phyloP scores from a whole-genome alignment of 1,140 invertebrate species.

The Agrypnia vestita region DNA sequence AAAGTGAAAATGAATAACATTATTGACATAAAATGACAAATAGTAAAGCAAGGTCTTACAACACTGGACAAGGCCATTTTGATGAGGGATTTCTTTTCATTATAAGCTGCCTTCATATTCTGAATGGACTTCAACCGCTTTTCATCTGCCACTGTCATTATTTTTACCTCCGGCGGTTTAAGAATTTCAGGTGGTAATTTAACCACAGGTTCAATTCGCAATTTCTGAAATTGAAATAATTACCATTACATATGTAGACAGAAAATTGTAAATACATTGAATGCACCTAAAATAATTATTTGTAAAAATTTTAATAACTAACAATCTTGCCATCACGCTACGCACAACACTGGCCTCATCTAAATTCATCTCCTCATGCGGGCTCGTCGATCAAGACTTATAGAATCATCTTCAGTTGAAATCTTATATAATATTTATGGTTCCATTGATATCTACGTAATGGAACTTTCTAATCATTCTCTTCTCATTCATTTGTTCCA shows the following conservation, averaged over 20 bases:
- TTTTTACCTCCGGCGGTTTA: neutral
- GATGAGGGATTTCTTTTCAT: constrained; percentile 73
- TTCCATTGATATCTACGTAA: too few relatives aligned
- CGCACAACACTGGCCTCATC: too few relatives aligned
- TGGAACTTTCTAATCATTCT: too few relatives aligned
- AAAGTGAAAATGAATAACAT: too few relatives aligned
- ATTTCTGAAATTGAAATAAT: constrained; percentile 23
- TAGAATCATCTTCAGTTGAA: too few relatives aligned
- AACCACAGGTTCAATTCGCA: constrained; percentile 15
- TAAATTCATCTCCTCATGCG: too few relatives aligned
- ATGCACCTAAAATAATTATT: too few relatives aligned
- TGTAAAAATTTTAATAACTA: too few relatives aligned
- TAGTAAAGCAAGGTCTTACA: constrained; percentile 65
- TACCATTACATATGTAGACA: neutral
- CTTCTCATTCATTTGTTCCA: too few relatives aligned
- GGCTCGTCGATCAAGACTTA: too few relatives aligned
- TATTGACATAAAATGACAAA: neutral
- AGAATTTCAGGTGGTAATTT: neutral
- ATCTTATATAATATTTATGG: too few relatives aligned
- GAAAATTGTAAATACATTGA: neutral
- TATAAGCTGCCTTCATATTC: constrained; percentile 73
- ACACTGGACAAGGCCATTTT: constrained; percentile 73
- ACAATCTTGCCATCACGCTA: too few relatives aligned
- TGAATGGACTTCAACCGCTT: constrained; percentile 76
- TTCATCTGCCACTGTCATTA: constrained; percentile 67